Conservation (phyloP, 2,113 vertebrate species). For the Silurus glanis region DNA sequence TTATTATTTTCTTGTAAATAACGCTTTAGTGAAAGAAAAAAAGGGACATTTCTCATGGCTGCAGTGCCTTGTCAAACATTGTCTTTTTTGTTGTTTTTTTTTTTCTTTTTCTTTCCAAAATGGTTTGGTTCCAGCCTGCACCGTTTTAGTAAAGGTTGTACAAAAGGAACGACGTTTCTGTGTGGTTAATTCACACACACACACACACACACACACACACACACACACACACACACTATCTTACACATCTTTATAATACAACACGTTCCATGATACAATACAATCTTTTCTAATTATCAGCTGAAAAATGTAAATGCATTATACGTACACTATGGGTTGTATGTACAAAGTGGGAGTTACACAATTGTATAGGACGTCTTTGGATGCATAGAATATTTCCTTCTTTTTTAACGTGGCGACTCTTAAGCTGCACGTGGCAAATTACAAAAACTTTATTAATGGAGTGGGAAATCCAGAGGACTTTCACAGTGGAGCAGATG, state of each 20-base stretch:
- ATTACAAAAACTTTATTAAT: no score
- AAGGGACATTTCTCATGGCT: constrained; percentile 55
- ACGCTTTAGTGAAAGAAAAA: constrained; percentile 46
- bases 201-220: neutral
- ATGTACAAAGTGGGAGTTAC: no score
- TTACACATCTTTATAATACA: no score
- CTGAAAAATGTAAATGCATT: no score
- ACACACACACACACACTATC: constrained; percentile 16
- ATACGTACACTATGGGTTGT: no score
- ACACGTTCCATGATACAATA: neutral
- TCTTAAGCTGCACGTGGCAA: no score
- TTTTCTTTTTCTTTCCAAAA: constrained; percentile 9
- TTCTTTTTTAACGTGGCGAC: no score
- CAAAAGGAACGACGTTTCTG: constrained; percentile 47
- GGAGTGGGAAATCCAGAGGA: no score
- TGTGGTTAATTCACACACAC: constrained; percentile 22
- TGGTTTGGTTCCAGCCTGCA: constrained; percentile 64
- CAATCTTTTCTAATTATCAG: neutral
- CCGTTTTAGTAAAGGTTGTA: constrained; percentile 68
- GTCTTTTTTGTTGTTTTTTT: constrained; percentile 56
- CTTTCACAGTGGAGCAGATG: no score
- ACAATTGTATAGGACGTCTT: no score
- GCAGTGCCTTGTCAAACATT: constrained; percentile 64
- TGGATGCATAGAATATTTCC: no score
- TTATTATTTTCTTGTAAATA: constrained; percentile 48